Evolutionary conservation across 2,797 vertebrate species (phyloP).

Genomic region (Melopsittacus undulatus): DNA sequence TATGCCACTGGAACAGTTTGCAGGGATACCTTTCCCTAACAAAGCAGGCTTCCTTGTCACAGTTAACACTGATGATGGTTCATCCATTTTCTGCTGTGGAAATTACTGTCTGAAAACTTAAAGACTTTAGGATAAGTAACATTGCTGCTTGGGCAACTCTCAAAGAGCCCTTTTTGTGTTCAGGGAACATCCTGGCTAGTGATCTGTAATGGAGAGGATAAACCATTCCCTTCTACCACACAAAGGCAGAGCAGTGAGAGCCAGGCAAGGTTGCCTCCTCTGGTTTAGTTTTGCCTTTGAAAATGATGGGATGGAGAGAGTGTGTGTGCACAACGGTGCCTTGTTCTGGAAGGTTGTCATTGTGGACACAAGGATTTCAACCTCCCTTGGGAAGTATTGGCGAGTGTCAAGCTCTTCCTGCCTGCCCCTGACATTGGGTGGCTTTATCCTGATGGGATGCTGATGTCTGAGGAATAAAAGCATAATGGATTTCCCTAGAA

Average conservation of each 20-base stretch:
- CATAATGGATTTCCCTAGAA: background rate
- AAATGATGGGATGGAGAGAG: background rate
- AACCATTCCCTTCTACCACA: background rate
- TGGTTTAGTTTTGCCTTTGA: background rate
- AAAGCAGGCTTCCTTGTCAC: background rate
- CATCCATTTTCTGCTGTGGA: background rate
- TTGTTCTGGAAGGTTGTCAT: background rate
- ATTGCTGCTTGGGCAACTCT: background rate
- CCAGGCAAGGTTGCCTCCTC: background rate
- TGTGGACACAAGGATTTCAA: background rate
- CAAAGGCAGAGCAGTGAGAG: background rate
- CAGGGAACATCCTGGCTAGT: background rate
- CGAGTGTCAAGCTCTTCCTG: background rate
- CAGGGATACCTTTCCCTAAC: background rate
- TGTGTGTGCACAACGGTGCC: background rate
- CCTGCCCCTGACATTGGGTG: background rate
- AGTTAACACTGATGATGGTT: background rate
- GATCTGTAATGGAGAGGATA: background rate
- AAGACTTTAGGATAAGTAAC: background rate
- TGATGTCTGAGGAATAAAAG: background rate
- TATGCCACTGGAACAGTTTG: background rate
- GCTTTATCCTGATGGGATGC: background rate
- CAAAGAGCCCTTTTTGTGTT: rapidly evolving
- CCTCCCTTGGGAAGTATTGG: background rate
- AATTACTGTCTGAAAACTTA: background rate